Conservation (phyloP, 2,888 invertebrate species). For the Hydropsyche betteni region DNA sequence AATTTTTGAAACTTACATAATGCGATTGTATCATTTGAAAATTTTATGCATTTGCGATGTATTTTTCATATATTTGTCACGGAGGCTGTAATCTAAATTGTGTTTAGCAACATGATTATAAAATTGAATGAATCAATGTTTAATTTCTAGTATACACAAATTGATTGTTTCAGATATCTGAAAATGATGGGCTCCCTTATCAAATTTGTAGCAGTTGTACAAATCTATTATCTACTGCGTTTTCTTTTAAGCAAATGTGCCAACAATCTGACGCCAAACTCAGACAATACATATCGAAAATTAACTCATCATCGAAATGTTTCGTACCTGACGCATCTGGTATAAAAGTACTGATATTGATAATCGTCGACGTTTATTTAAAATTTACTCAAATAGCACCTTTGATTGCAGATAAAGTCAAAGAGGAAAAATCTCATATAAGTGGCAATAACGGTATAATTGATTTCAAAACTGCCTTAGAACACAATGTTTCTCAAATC, state of each 20-base stretch:
- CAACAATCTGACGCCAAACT: constrained; percentile 57
- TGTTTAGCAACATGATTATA: too few species aligned
- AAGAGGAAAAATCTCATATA: constrained; percentile 38
- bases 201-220: constrained; percentile 57
- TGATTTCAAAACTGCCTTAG: constrained; percentile 44
- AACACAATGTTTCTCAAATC: constrained; percentile 40
- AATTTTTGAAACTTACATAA: neutral
- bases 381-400: neutral
- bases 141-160: neutral
- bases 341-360: neutral
- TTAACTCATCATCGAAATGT: constrained; percentile 12
- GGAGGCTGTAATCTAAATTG: too few species aligned
- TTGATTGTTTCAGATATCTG: constrained; percentile 56
- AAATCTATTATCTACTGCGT: constrained; percentile 55
- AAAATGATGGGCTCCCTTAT: constrained; percentile 58
- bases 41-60: too few species aligned
- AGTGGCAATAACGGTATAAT: constrained; percentile 40
- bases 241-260: constrained; percentile 57
- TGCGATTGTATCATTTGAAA: neutral
- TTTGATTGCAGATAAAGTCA: constrained; percentile 40
- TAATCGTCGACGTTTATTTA: neutral
- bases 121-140: too few species aligned
- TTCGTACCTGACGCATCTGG: neutral
- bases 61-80: too few species aligned
- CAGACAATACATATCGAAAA: constrained; percentile 48